phyloP scores from a whole-genome alignment of 1,140 invertebrate species.

The Sitodiplosis mosellana region DNA sequence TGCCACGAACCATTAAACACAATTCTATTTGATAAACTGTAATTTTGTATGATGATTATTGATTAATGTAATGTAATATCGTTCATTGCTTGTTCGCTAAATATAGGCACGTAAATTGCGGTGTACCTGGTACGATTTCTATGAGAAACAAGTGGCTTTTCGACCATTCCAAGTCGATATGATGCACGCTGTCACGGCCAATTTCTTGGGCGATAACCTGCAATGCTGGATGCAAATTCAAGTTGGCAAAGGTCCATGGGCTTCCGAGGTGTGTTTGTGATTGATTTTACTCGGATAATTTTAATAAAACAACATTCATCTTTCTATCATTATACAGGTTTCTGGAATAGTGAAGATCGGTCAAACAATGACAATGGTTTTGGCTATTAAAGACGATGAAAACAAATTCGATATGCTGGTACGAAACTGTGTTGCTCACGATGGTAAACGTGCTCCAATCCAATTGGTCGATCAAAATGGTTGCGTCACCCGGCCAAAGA shows the following conservation, averaged over 20 bases:
- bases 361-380: slow-evolving; percentile 90
- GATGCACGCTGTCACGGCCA: slow-evolving; percentile 81
- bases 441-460: slow-evolving; percentile 80
- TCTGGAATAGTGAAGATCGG: slow-evolving; percentile 89
- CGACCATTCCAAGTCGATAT: slow-evolving; percentile 87
- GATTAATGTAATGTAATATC: background rate
- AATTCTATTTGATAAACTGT: background rate
- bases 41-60: background rate
- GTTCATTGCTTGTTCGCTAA: slow-evolving; percentile 22
- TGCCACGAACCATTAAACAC: background rate
- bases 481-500: slow-evolving; percentile 79
- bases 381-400: slow-evolving; percentile 88
- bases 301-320: too few relatives aligned
- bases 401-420: slow-evolving; percentile 93
- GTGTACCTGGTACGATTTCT: slow-evolving; percentile 90
- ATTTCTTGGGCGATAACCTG: slow-evolving; percentile 85
- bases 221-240: slow-evolving; percentile 96
- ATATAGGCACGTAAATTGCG: slow-evolving; percentile 51
- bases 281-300: too few relatives aligned
- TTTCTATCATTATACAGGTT: too few relatives aligned
- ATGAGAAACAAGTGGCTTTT: slow-evolving; percentile 86
- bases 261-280: slow-evolving; percentile 82
- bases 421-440: slow-evolving; percentile 82
- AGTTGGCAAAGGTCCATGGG: slow-evolving; percentile 86
- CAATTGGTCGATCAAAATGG: slow-evolving; percentile 83